Evolutionary conservation across 2,113 vertebrate genomes (phyloP).

Genomic region (Albula glossodonta): DNA sequence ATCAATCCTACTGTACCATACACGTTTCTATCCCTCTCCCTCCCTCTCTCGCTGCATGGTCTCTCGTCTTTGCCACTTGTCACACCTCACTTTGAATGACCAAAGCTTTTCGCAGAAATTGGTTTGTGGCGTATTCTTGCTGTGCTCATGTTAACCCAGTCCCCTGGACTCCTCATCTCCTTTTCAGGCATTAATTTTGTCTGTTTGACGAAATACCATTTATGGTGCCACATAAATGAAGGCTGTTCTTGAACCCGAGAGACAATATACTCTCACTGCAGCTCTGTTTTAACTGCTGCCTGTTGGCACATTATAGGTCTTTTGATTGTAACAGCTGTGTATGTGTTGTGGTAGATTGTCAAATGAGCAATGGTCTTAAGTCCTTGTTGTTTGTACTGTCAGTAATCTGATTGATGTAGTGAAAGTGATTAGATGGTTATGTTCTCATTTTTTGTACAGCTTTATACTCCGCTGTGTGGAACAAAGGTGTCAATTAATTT

Average conservation of each 20-base stretch:
- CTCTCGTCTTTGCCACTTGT: not conserved
- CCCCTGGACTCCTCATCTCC: constrained; percentile 36
- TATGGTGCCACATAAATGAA: constrained; percentile 20
- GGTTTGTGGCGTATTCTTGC: not conserved
- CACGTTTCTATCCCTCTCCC: not conserved
- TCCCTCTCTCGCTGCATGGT: not conserved
- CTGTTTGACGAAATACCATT: constrained; percentile 28
- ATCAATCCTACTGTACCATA: not conserved
- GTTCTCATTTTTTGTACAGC: not conserved
- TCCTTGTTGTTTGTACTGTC: not conserved
- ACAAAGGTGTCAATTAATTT: not conserved
- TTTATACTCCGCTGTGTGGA: not conserved
- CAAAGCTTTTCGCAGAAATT: constrained; percentile 12
- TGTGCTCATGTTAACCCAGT: not conserved
- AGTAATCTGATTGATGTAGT: not conserved
- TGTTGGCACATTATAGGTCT: not conserved
- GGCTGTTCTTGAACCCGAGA: constrained; percentile 10
- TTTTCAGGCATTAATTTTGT: not conserved
- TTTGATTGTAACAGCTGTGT: not conserved
- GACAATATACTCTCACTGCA: not conserved
- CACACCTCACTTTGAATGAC: constrained; percentile 35
- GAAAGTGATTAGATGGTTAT: not conserved
- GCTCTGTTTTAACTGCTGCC: constrained; percentile 17
- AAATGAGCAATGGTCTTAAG: not conserved
- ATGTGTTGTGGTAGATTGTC: not conserved